Evolutionary conservation across 2,888 invertebrate genomes (phyloP), one percentile per base, ranked within the genome.

Genomic region (Cactoblastis cactorum): DNA sequence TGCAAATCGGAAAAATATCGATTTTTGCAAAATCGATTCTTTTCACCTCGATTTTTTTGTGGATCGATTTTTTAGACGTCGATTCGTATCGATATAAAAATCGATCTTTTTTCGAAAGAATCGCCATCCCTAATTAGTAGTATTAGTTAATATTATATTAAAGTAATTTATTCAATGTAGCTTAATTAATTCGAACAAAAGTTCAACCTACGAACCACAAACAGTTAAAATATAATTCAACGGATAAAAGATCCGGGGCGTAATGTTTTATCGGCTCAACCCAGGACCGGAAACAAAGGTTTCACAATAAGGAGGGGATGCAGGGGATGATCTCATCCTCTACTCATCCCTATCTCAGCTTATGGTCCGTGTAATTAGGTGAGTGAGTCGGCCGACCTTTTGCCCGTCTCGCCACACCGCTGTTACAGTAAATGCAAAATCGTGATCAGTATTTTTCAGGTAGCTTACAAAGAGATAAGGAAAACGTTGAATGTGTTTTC

Each of bases 281-380:
- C 22, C 43, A 17, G 32, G 43, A 43, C 28, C 43, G 43, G 43
- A 17, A 28, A 28, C 22, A 28, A 15, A 9, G 43, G 41, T n/a
- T n/a, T n/a, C n/a, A n/a, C n/a, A n/a, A n/a, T n/a, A n/a, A n/a
- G n/a, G n/a, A n/a, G n/a, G n/a, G n/a, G n/a, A n/a, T n/a, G n/a
- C n/a, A n/a, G n/a, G n/a, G n/a, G n/a, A n/a, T n/a, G 24, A 28
- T 43, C 43, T 43, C 43, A 43, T 43, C 41, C 41, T 9, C 41
- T 15, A 24, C 41, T 43, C 34, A 12, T n/a, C 43, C 35, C 34
- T n/a, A 22, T 34, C 34, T 47, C 46, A 22, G 46, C 46, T 62
- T 59, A 59, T 64, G 62, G 57, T 15, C 61, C 66, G 63, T 65
- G 63, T 71, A 71, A 73, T 74, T 73, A 73, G 61, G 57, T 59